Base-by-base conservation (phyloP, 2,797 vertebrate species). In the Myotis findleyi region DNA sequence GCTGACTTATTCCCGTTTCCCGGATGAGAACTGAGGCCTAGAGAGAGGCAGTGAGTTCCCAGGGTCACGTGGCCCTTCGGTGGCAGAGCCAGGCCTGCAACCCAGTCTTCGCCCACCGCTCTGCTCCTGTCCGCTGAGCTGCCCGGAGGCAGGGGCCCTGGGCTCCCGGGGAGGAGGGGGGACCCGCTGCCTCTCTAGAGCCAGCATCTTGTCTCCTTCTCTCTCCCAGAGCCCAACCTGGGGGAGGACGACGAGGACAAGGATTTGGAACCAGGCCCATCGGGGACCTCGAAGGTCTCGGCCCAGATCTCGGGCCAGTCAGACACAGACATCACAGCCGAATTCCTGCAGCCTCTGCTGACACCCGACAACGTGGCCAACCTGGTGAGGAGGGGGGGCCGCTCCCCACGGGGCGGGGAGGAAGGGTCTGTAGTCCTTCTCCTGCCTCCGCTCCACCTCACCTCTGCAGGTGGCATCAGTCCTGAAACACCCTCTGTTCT, bases 181-280 rank as follows among this genome's bases (percentile, higher is more conserved):
- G 71, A 12, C 10, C 4, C 0, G 0, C 21, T 3, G 13, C 25
- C 11, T 12, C 12, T 62, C 20, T 27, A 18, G n/a, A 77, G 41
- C 49, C 36, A 64, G 23, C 53, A 6, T 49, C 75, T 91, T 41
- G 0, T 80, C 27, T 38, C 33, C 25, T 57, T 8, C n/a, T 55
- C n/a, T 55, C 5, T 69, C 49, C 6, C 98, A 99, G 99, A 99
- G 89, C 98, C 99, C 0, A 27, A 98, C 10, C 96, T 99, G 76
- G 99, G 99, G 0, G 99, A 99, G 92, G 99, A 99, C 0, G 99
- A 99, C 0, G 99, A 99, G 86, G 99, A 99, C 97, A 99, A 99
- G 83, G 99, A 99, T 93, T 87, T 98, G 93, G 99, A 99, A 89
- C 97, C 98, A 0, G 98, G 98, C 0, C 96, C 98, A 0, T 98